These are phyloP conservation scores for Xerus rutilus DNA, from an alignment of 2,797 vertebrate genomes.

Conservation along the genomic window DNA sequence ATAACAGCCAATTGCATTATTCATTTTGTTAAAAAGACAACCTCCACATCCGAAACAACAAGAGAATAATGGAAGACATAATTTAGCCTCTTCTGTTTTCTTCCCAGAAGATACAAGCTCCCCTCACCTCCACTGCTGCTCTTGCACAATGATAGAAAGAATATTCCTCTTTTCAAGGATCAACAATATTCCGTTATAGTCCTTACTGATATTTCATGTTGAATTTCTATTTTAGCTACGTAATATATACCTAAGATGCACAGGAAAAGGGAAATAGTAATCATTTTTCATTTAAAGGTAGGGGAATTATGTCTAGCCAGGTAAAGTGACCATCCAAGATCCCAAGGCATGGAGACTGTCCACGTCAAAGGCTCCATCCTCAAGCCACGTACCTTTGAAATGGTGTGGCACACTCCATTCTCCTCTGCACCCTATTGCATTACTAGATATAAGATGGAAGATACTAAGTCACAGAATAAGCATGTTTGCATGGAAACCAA, in stretches of 20 bases:
- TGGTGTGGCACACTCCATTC: not conserved
- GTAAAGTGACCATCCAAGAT: not conserved
- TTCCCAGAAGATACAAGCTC: not conserved
- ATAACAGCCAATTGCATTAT: slow-evolving; percentile 57
- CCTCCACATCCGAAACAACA: slow-evolving; percentile 54
- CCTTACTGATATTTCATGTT: not conserved
- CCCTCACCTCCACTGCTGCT: not conserved
- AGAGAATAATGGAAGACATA: slow-evolving; percentile 37
- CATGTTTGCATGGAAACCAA: not conserved
- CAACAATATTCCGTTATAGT: not conserved
- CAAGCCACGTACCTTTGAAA: not conserved
- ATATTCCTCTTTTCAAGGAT: not conserved
- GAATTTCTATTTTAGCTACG: not conserved
- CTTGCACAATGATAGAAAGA: not conserved
- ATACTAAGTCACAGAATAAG: not conserved
- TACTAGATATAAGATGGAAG: not conserved
- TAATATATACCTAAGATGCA: not conserved
- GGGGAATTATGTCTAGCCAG: not conserved
- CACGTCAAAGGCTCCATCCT: not conserved
- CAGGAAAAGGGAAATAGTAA: not conserved
- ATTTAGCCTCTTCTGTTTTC: slow-evolving; percentile 24
- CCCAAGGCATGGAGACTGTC: not conserved
- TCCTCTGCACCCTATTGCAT: not conserved
- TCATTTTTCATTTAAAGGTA: not conserved
- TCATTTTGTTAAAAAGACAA: slow-evolving; percentile 68